Percentiles rank a stretch among this genome's conserved stretches.
These are phyloP conservation scores for Oophaga sylvatica DNA, from an alignment of 2,797 vertebrate genomes.

Conservation along the genomic window DNA sequence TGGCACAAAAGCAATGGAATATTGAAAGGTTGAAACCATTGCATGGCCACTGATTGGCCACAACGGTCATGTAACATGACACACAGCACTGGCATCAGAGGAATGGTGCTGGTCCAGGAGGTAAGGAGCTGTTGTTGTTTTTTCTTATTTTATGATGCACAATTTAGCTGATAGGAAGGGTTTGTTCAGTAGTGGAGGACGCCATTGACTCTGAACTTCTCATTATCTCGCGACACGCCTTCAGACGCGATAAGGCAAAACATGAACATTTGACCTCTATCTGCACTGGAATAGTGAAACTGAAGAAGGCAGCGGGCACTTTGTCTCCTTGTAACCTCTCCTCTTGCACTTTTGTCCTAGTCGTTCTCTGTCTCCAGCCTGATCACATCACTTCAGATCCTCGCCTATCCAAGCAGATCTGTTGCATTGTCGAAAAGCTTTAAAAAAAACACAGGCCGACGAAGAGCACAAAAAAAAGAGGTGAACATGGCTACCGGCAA, in stretches of 20 bases:
- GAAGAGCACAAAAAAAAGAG: neutral
- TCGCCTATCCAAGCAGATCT: neutral
- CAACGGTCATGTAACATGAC: too few relatives aligned
- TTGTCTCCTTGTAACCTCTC: constrained; percentile 1
- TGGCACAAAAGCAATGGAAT: too few relatives aligned
- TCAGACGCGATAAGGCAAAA: constrained; percentile 27
- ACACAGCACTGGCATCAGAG: too few relatives aligned
- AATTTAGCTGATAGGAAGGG: too few relatives aligned
- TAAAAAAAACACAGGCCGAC: neutral
- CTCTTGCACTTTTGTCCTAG: constrained; percentile 2
- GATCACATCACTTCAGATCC: constrained; percentile 15
- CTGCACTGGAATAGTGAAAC: constrained; percentile 35
- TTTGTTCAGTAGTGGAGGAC: too few relatives aligned
- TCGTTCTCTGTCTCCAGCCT: neutral
- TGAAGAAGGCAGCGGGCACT: constrained; percentile 30
- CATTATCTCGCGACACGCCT: constrained; percentile 1
- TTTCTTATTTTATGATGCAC: too few relatives aligned
- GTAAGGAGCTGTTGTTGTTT: too few relatives aligned
- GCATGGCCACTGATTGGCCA: too few relatives aligned
- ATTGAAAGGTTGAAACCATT: too few relatives aligned
- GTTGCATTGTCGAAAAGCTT: constrained; percentile 11
- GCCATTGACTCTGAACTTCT: neutral
- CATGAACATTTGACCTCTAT: constrained; percentile 47
- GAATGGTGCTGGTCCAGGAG: too few relatives aligned
- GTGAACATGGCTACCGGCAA: constrained; percentile 81